Evolutionary conservation across 2,797 vertebrate genomes (phyloP).

Genomic region (Bovichtus diacanthus): DNA sequence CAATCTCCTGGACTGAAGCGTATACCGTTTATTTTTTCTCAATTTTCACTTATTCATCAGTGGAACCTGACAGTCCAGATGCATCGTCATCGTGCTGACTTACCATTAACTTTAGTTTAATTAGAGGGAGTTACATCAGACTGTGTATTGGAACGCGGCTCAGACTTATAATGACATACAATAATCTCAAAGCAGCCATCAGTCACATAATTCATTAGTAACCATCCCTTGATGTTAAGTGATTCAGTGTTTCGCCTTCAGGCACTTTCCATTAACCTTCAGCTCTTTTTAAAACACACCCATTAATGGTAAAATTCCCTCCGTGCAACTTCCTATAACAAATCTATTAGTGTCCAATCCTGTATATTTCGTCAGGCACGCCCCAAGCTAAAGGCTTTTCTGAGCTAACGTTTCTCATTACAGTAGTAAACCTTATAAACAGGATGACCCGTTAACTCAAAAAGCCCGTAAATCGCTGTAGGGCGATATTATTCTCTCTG

Average conservation of each 20-base stretch:
- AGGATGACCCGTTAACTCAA: slow-evolving; percentile 57
- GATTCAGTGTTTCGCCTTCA: slow-evolving; percentile 57
- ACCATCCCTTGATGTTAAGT: slow-evolving; percentile 49
- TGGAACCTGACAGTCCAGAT: slow-evolving; percentile 1
- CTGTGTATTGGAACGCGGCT: slow-evolving; percentile 11
- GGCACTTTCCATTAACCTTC: slow-evolving; percentile 80
- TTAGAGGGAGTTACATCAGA: slow-evolving; percentile 45
- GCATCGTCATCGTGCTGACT: slow-evolving; percentile 24
- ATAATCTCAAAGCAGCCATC: slow-evolving; percentile 63
- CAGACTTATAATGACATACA: slow-evolving; percentile 50
- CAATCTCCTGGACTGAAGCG: background rate
- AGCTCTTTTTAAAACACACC: slow-evolving; percentile 67
- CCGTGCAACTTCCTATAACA: slow-evolving; percentile 56
- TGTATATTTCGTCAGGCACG: slow-evolving; percentile 54
- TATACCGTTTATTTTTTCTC: background rate
- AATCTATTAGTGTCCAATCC: slow-evolving; percentile 67
- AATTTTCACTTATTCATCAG: background rate
- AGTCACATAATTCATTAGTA: slow-evolving; percentile 65
- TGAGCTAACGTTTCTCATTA: slow-evolving; percentile 54
- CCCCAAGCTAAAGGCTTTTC: slow-evolving; percentile 47
- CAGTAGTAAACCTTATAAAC: slow-evolving; percentile 65
- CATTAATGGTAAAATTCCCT: slow-evolving; percentile 73
- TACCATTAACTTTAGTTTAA: slow-evolving; percentile 54
- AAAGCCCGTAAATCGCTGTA: slow-evolving; percentile 41
- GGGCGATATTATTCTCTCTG: slow-evolving; percentile 51